phyloP scores from a whole-genome alignment of 2,888 invertebrate species.

The Polyommatus icarus region DNA sequence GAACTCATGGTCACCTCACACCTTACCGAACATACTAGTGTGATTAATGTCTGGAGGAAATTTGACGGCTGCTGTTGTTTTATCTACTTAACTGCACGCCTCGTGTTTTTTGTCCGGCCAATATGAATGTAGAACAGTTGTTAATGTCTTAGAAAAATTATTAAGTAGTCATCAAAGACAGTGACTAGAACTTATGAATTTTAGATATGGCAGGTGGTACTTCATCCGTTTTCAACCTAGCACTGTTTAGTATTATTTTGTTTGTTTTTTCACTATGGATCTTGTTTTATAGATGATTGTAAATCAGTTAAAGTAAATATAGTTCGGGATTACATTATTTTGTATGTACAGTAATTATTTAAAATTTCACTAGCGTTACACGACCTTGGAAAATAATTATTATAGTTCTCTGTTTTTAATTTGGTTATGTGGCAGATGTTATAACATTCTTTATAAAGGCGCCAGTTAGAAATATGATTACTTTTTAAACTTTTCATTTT shows the following conservation, averaged over 20 bases:
- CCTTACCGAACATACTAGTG: conserved; percentile 72
- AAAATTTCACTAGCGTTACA: too few relatives aligned
- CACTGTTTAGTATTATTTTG: neutral
- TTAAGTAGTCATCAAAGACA: conserved; percentile 43
- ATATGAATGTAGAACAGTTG: conserved; percentile 71
- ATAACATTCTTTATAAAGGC: too few relatives aligned
- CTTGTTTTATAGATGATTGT: neutral
- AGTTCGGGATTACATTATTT: neutral
- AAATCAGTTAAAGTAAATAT: neutral
- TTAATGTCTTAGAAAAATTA: conserved; percentile 67
- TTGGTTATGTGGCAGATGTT: too few relatives aligned
- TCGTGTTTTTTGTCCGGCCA: conserved; percentile 60
- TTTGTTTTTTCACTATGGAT: neutral
- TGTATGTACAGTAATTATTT: too few relatives aligned
- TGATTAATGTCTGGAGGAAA: conserved; percentile 79
- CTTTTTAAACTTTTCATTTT: too few relatives aligned
- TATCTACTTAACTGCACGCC: conserved; percentile 79
- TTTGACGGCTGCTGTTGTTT: conserved; percentile 79
- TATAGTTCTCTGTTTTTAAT: too few relatives aligned
- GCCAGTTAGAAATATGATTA: too few relatives aligned
- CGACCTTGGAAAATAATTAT: too few relatives aligned
- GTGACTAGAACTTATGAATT: conserved; percentile 33
- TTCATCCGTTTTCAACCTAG: conserved; percentile 14
- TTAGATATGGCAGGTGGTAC: conserved; percentile 36
- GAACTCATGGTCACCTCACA: conserved; percentile 48